Conservation (phyloP, 2,888 invertebrate genomes). For the Agrochola litura region DNA sequence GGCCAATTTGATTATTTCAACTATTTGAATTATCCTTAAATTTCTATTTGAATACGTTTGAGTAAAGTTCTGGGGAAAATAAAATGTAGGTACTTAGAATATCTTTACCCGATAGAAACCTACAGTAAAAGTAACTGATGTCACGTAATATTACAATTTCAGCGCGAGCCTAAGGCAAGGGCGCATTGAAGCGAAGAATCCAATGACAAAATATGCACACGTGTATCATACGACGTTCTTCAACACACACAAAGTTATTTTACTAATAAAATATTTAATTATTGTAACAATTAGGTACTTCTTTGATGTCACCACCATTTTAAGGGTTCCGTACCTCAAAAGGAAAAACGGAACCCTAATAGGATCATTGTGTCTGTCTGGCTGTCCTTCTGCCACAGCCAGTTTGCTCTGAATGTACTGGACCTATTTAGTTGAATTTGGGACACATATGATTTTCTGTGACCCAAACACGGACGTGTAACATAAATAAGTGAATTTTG, state of each 20-base stretch:
- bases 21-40: slow-evolving; percentile 9
- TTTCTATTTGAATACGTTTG: neutral
- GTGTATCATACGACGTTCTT: neutral
- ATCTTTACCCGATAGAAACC: neutral
- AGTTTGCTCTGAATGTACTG: too few species aligned
- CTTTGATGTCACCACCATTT: neutral
- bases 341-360: too few species aligned
- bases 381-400: too few species aligned
- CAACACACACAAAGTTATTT: neutral
- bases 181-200: neutral
- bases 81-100: neutral
- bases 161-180: neutral
- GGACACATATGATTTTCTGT: too few species aligned
- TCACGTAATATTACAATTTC: neutral
- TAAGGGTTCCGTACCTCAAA: too few species aligned
- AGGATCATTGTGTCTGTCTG: too few species aligned
- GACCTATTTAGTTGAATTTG: too few species aligned
- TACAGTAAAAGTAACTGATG: neutral
- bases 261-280: neutral
- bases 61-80: neutral
- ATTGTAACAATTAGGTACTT: neutral
- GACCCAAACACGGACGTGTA: too few species aligned
- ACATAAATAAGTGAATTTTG: too few species aligned
- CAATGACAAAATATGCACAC: neutral
- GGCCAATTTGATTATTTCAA: slow-evolving; percentile 28